A percentile compares a stretch with the other conserved stretches of the same genome.
Evolutionary conservation across 2,888 invertebrate genomes (phyloP).

Genomic region (Byasa hedistus): DNA sequence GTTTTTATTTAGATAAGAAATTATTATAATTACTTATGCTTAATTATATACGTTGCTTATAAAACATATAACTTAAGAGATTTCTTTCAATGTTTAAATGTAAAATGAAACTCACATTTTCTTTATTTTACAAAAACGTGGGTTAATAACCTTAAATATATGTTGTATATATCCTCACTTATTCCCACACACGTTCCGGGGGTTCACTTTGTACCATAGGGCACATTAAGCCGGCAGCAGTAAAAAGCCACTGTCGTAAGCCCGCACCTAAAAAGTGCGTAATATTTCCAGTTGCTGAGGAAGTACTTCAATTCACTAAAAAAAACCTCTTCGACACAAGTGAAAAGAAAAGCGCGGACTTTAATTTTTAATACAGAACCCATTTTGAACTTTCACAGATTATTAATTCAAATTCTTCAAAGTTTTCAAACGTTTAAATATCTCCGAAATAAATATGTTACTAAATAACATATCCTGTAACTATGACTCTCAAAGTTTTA

Average conservation of each 20-base stretch:
- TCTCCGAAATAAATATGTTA: no score
- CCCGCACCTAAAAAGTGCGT: constrained; percentile 51
- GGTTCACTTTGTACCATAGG: neutral
- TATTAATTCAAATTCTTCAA: neutral
- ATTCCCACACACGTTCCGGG: constrained; percentile 20
- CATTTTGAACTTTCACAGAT: neutral
- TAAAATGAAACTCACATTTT: no score
- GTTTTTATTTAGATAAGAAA: no score
- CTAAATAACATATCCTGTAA: no score
- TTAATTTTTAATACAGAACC: neutral
- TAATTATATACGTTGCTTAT: no score
- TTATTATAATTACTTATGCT: no score
- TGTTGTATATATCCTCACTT: neutral
- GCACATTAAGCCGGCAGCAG: constrained; percentile 7
- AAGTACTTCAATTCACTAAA: constrained; percentile 53
- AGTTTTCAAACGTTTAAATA: no score
- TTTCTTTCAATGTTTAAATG: no score
- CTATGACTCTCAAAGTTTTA: no score
- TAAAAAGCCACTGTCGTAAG: constrained; percentile 41
- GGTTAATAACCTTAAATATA: no score
- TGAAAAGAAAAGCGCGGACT: constrained; percentile 28
- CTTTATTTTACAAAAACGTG: no score
- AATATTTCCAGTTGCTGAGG: constrained; percentile 29
- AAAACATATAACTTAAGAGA: no score
- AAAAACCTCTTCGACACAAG: constrained; percentile 39